These are phyloP conservation scores for Anableps anableps DNA, from an alignment of 2,797 vertebrate genomes.

Conservation along the genomic window DNA sequence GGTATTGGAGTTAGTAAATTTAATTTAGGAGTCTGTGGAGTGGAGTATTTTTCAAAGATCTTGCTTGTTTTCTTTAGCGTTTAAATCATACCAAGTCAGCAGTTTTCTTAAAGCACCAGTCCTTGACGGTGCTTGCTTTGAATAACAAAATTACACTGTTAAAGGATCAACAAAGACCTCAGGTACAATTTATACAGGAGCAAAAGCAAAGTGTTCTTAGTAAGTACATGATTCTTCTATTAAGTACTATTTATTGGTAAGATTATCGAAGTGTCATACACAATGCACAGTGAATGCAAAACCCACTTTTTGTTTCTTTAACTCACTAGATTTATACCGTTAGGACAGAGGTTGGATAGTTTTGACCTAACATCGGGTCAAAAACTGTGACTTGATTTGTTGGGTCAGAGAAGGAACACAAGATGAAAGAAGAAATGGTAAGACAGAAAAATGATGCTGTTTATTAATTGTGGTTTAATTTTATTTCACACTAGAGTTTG, in stretches of 20 bases:
- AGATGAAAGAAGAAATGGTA: neutral
- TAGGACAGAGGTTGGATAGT: neutral
- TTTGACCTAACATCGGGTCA: neutral
- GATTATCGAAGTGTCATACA: no score
- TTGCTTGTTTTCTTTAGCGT: constrained; percentile 36
- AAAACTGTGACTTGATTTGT: neutral
- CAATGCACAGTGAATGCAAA: neutral
- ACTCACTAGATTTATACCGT: neutral
- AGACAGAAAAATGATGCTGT: neutral
- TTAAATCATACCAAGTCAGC: constrained; percentile 54
- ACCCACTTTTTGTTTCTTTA: neutral
- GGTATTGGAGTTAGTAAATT: constrained; percentile 49
- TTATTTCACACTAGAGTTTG: neutral
- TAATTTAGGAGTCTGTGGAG: constrained; percentile 55
- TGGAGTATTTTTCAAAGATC: constrained; percentile 58
- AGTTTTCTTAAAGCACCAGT: constrained; percentile 42
- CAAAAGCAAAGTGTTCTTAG: neutral
- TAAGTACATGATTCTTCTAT: neutral
- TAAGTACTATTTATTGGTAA: neutral
- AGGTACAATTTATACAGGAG: constrained; percentile 13
- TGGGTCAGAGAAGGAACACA: neutral
- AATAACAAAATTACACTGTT: constrained; percentile 35
- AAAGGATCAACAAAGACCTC: constrained; percentile 34
- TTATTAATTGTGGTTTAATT: neutral
- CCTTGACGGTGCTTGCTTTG: constrained; percentile 26